Evolutionary conservation across 2,113 vertebrate species (phyloP), one percentile per base, ranked within the genome.

Genomic region (Xyrauchen texanus): DNA sequence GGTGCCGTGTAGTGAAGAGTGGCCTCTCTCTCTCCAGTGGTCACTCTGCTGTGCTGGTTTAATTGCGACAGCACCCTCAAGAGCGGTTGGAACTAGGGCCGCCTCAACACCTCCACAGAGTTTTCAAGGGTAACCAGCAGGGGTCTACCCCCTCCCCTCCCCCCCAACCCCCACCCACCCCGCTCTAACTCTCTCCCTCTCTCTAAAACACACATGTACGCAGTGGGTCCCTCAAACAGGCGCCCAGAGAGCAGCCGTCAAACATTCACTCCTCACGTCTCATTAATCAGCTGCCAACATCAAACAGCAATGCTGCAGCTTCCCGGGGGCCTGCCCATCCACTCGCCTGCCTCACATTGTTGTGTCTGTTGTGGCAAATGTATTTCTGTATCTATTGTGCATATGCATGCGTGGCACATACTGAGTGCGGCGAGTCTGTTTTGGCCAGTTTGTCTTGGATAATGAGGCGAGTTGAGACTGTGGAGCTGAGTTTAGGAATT

Each of bases 51-150:
- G 90, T 2, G 91, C 84, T 81, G 76, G 86, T 91, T 93, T 93
- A 93, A 92, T 93, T 92, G 90, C 90, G 89, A 88, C 90, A 89
- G 91, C 90, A 92, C 91, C 90, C 90, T 89, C 83, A 82, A 89
- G 90, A 85, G 91, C 84, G 55, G 82, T 85, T 85, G 45, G 86
- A 86, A 85, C 88, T 77, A 55, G 87, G 82, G 62, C 70, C 83
- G 87, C 77, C 68, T 88, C 79, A 79, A 89, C 89, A 88, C 89
- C 89, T 90, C 91, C 90, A 86, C 83, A 82, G 88, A 91, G 90
- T 92, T 90, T 91, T 93, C 91, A 93, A 93, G 91, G 92, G 92
- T 90, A 92, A 88, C 85, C 91, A 87, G 90, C 89, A 81, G 92
- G 91, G 85, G 81, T 70, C 71, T 66, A 78, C 81, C 70, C 51